These are phyloP conservation scores for Ammodramus savannarum DNA, from an alignment of 2,113 vertebrate species.

Conservation along the genomic window DNA sequence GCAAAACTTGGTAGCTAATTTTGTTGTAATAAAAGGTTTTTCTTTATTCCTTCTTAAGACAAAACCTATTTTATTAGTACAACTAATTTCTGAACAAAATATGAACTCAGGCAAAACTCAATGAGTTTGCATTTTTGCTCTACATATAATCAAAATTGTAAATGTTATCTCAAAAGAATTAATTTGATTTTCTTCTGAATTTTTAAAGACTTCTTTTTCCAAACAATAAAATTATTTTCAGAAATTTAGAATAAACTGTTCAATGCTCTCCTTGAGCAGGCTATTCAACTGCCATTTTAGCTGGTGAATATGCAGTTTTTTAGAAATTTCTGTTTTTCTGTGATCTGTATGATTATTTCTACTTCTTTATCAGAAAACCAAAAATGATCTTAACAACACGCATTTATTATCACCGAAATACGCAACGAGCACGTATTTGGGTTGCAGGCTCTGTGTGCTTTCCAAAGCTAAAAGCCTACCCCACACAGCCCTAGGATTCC, in stretches of 20 bases:
- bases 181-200: not conserved
- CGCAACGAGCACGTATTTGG: not conserved
- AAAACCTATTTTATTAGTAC: not conserved
- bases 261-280: not conserved
- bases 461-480: not conserved
- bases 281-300: not conserved
- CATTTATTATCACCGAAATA: not conserved
- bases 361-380: not conserved
- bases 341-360: not conserved
- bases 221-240: not conserved
- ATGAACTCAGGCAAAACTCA: not conserved
- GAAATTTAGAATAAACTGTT: not conserved
- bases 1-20: not conserved
- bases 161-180: not conserved
- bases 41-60: not conserved
- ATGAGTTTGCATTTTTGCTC: not conserved
- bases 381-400: not conserved
- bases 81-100: not conserved
- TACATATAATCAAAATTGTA: not conserved
- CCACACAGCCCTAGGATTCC: not conserved
- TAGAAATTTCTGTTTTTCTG: not conserved
- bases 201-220: not conserved
- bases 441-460: not conserved
- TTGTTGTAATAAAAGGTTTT: not conserved
- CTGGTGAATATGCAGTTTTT: fast-evolving